Base-by-base conservation (phyloP, 2,888 invertebrate genomes). In the Caenorhabditis sp. region DNA sequence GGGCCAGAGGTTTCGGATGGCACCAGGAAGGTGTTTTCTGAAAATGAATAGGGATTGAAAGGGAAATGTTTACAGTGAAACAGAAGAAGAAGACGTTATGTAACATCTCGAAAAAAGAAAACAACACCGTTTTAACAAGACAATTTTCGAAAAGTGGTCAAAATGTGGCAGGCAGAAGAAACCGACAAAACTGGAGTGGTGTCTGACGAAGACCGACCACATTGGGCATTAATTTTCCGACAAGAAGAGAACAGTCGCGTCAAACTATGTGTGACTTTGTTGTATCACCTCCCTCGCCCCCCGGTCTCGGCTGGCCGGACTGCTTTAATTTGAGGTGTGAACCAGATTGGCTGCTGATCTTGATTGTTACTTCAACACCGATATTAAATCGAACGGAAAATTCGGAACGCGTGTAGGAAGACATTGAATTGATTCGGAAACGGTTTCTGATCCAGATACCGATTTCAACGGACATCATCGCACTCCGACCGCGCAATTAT, bases 401-500 rank as follows among this genome's bases (percentile, higher is more conserved):
- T 35, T 4, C 15, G 15, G 27, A 24, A 41, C 20, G 30, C 17
- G n/a, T n/a, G n/a, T n/a, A n/a, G n/a, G 24, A 56, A 15, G 22
- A 32, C 2, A 48, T 2, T 35, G 17, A 62, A 39, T 35, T 27
- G 48, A 24, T 46, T 65, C 32, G 45, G n/a, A 13, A 65, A 66
- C 56, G 22, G 48, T 56, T 39, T 53, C 22, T 41, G 56, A 66
- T 56, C 48, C 66, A 48, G 55, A 66, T 56, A 55, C 53, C 63
- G 43, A 65, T 65, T 62, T 53, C 35, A 65, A 66, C 58, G 68
- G 58, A 39, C 48, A 66, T 27, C 45, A 66, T 45, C 50, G 27
- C 24, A 20, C n/a, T n/a, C 6, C 32, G 59, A 32, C 26, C 45
- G 43, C 52, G 58, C 59, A 70, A 70, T 70, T 70, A 70, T 59